phyloP scores from a whole-genome alignment of 2,113 vertebrate species.

The Bungarus multicinctus region DNA sequence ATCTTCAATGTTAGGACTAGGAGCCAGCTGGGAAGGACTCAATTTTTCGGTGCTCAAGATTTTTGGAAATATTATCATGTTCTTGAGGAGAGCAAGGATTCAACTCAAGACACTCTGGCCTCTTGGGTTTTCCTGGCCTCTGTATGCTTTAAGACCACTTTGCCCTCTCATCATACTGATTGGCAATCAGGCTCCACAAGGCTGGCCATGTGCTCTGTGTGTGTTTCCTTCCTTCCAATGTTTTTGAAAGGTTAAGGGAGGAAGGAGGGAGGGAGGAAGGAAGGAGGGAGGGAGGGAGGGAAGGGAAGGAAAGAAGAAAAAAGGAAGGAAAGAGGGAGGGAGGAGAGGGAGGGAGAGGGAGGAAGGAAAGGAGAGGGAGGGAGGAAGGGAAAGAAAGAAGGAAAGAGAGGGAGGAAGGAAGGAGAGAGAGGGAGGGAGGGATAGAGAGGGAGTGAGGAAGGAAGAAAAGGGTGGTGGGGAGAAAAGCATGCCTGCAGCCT shows the following conservation, averaged over 20 bases:
- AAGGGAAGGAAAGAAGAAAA: too few species aligned
- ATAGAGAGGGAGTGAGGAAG: too few species aligned
- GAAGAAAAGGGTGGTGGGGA: too few species aligned
- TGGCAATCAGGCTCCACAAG: neutral
- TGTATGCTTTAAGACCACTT: neutral
- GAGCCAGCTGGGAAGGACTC: neutral
- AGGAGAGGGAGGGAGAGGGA: too few species aligned
- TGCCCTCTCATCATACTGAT: neutral
- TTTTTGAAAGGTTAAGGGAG: too few species aligned
- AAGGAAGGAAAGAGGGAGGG: too few species aligned
- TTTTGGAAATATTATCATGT: neutral
- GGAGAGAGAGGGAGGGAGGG: too few species aligned
- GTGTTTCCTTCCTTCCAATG: neutral
- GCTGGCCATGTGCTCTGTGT: neutral
- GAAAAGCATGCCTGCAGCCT: neutral
- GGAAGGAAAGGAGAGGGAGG: too few species aligned
- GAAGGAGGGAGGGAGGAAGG: too few species aligned
- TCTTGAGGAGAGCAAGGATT: neutral
- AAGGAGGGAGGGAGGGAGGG: too few species aligned
- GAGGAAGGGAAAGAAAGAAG: too few species aligned
- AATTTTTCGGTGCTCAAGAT: neutral
- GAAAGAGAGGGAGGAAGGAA: too few species aligned
- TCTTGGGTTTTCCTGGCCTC: neutral
- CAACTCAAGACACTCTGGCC: neutral
- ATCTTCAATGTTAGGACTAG: neutral